Evolutionary conservation across 2,113 vertebrate genomes (phyloP), one percentile per base, ranked within the genome.

Genomic region (Nettapus auritus): DNA sequence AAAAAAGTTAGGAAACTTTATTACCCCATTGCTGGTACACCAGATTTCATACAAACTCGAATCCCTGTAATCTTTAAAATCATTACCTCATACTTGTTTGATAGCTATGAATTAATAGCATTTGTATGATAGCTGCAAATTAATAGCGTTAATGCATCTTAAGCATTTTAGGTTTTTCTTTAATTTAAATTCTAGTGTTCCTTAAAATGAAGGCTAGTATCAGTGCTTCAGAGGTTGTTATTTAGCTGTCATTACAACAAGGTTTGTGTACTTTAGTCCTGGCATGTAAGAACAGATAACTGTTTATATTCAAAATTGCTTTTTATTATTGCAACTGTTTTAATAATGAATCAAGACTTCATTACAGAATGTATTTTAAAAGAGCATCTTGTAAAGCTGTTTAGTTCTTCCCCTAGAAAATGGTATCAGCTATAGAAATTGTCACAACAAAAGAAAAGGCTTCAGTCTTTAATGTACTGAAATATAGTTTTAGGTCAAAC

Each of bases 81-180:
- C 11, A 33, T 44, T 50, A 28, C 7, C 6, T 79, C 50, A 34
- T 7, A 16, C 66, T 60, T 79, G 34, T 85, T 90, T 84, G 18
- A 19, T 84, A 52, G 74, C 8, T 66, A 70, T 38, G 22, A 48
- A 28, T 62, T 62, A 14, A 14, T 46, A 70, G 46, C 20, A 19
- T 70, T 60, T 79, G 31, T 85, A 88, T 82, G 18, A 19, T 84
- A 52, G 74, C 8, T 66, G 67, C 46, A 29, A 48, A 25, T 62
- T 62, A 14, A 14, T 50, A 70, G 20, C 46, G 22, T 48, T 48
- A 11, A 21, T 48, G 46, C 31, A 69, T 19, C 48, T 81, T 56
- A 89, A 73, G 23, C n/a, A 28, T 88, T 94, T 78, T 26, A 64
- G 59, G 13, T 67, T 70, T 57, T 86, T 13, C 19, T 91, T 96